A percentile compares a stretch with the other conserved stretches of the same genome.
phyloP scores from a whole-genome alignment of 2,113 vertebrate genomes.

The Felis catus region DNA sequence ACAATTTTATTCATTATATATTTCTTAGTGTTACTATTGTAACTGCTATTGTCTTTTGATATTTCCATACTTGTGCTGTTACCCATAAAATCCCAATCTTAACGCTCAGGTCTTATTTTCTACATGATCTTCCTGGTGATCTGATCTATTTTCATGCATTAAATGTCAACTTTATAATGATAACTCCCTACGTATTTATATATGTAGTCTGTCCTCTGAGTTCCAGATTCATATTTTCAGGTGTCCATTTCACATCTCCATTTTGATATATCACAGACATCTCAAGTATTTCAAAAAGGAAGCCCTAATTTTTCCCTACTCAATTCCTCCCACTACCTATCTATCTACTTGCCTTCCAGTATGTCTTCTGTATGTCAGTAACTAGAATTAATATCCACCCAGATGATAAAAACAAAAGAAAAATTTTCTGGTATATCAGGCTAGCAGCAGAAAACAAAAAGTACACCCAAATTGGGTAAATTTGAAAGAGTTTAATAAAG shows the following conservation, averaged over 20 bases:
- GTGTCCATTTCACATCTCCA: not conserved
- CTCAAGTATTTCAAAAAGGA: not conserved
- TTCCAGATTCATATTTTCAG: not conserved
- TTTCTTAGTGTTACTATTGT: not conserved
- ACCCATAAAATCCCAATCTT: not conserved
- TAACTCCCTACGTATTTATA: not conserved
- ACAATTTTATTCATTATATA: not conserved
- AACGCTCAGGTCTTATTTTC: not conserved
- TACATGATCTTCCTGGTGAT: not conserved
- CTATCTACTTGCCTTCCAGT: not conserved
- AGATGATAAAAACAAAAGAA: not conserved
- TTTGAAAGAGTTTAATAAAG: not conserved
- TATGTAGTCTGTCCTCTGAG: not conserved
- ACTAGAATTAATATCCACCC: not conserved
- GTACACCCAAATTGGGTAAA: not conserved
- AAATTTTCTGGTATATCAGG: not conserved
- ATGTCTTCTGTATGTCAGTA: not conserved
- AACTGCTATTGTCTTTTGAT: not conserved
- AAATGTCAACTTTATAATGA: not conserved
- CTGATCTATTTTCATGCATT: not conserved
- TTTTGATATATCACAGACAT: not conserved
- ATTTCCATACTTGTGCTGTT: not conserved
- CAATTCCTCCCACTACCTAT: not conserved
- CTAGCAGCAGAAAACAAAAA: not conserved
- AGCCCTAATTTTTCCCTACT: not conserved